Conservation (phyloP, 2,888 invertebrate genomes). For the Perizoma flavofasciatum region DNA sequence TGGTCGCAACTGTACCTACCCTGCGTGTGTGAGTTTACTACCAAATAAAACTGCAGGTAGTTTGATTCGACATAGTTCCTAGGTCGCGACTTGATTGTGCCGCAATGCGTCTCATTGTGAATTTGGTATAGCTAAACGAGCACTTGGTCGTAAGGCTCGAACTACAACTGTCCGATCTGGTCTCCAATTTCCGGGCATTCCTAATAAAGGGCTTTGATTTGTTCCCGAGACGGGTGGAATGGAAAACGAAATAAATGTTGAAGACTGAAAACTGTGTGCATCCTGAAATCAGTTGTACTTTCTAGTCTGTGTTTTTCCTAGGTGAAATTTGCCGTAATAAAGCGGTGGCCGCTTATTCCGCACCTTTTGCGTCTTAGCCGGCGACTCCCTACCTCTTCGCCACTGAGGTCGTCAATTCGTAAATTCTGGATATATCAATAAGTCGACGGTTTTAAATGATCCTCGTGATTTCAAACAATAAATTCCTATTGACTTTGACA, state of each 20-base stretch:
- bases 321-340: too few relatives aligned
- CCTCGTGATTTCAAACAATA: too few relatives aligned
- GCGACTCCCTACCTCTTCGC: too few relatives aligned
- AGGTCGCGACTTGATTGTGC: constrained; percentile 2
- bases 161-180: constrained; percentile 20
- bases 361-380: too few relatives aligned
- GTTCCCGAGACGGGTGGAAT: constrained; percentile 10
- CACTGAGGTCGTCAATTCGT: too few relatives aligned
- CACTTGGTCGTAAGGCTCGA: constrained; percentile 17
- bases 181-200: constrained; percentile 24
- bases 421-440: too few relatives aligned
- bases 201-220: constrained; percentile 21
- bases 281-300: background rate
- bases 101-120: constrained; percentile 25
- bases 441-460: too few relatives aligned
- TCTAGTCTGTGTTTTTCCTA: background rate
- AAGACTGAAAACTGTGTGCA: background rate
- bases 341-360: too few relatives aligned
- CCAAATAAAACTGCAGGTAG: background rate
- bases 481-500: too few relatives aligned
- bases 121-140: constrained; percentile 26
- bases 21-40: background rate
- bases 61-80: constrained; percentile 6
- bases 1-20: constrained; percentile 22
- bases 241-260: constrained; percentile 8